Evolutionary conservation across 2,888 invertebrate genomes (phyloP).

Genomic region (Melieria omissa): DNA sequence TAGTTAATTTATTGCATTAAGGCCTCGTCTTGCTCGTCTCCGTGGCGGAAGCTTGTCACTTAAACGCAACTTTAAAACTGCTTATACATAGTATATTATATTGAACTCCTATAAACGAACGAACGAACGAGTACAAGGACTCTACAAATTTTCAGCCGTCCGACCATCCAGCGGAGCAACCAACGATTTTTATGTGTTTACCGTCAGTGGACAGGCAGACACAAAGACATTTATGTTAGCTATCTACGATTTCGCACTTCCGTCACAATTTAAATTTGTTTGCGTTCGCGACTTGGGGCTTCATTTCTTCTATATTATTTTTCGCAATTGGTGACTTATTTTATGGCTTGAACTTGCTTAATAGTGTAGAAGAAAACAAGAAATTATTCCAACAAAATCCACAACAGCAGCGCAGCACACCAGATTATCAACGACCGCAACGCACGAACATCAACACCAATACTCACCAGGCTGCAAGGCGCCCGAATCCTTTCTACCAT

Average conservation of each 20-base stretch:
- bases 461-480: slow-evolving; percentile 45
- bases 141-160: slow-evolving; percentile 37
- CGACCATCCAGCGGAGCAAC: slow-evolving; percentile 10
- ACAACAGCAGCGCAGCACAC: slow-evolving; percentile 51
- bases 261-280: slow-evolving; percentile 34
- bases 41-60: slow-evolving; percentile 32
- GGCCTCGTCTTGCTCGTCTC: slow-evolving; percentile 24
- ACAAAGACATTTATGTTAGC: neutral
- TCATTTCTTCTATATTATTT: slow-evolving; percentile 17
- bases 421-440: slow-evolving; percentile 53
- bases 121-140: slow-evolving; percentile 52
- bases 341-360: neutral
- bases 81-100: slow-evolving; percentile 48
- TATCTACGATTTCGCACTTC: neutral
- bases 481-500: slow-evolving; percentile 37
- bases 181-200: neutral
- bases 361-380: slow-evolving; percentile 27
- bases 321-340: slow-evolving; percentile 23
- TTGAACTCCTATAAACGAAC: slow-evolving; percentile 52
- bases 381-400: slow-evolving; percentile 37
- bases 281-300: slow-evolving; percentile 16
- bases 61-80: slow-evolving; percentile 23
- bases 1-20: slow-evolving; percentile 17
- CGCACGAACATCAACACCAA: slow-evolving; percentile 52
- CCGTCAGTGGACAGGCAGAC: neutral